phyloP scores from a whole-genome alignment of 2,888 invertebrate species.

The Clostera curtula region DNA sequence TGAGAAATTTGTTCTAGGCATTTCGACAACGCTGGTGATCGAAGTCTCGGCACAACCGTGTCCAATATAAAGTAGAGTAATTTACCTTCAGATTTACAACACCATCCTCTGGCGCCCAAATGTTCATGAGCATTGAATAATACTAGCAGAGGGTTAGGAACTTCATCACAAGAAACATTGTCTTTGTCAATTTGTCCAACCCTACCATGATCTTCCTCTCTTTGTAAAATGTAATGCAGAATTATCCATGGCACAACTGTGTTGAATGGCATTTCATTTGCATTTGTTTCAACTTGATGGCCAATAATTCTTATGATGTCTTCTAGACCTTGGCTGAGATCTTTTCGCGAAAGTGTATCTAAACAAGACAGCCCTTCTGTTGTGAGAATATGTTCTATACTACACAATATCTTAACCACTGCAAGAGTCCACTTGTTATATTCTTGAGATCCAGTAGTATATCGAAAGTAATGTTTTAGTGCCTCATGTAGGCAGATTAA shows the following conservation, averaged over 20 bases:
- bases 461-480: slow-evolving; percentile 76
- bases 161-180: slow-evolving; percentile 68
- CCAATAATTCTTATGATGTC: slow-evolving; percentile 84
- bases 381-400: slow-evolving; percentile 60
- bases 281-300: slow-evolving; percentile 85
- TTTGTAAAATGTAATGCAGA: slow-evolving; percentile 84
- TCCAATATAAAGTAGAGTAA: slow-evolving; percentile 86
- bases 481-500: slow-evolving; percentile 85
- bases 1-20: slow-evolving; percentile 82
- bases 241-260: slow-evolving; percentile 88
- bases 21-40: slow-evolving; percentile 78
- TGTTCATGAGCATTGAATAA: slow-evolving; percentile 90
- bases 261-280: slow-evolving; percentile 79
- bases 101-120: slow-evolving; percentile 85
- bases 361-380: slow-evolving; percentile 61
- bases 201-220: slow-evolving; percentile 81
- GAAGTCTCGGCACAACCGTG: slow-evolving; percentile 80
- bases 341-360: slow-evolving; percentile 73
- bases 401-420: slow-evolving; percentile 60
- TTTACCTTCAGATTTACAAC: slow-evolving; percentile 84
- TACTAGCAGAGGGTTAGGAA: slow-evolving; percentile 84
- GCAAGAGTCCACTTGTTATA: slow-evolving; percentile 63
- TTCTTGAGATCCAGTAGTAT: slow-evolving; percentile 54
- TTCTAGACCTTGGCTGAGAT: slow-evolving; percentile 80
- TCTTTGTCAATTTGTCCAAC: slow-evolving; percentile 61